Conservation (phyloP, 1,140 invertebrate genomes). For the Pomacea maculata region DNA sequence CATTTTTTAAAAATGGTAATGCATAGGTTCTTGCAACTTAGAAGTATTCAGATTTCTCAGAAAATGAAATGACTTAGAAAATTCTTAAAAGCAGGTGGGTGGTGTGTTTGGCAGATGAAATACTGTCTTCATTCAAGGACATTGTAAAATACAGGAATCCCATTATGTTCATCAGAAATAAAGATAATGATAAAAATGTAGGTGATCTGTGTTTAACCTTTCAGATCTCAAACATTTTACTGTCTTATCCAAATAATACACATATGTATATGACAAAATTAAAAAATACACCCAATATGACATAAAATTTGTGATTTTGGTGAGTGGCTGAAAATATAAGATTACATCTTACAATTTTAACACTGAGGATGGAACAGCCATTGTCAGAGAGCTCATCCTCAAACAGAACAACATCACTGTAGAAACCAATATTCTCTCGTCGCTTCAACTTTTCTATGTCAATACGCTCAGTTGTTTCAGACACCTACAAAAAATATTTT, state of each 20-base stretch:
- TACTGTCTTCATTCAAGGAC: too few relatives aligned
- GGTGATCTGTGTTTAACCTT: too few relatives aligned
- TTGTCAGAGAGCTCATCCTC: constrained; percentile 99
- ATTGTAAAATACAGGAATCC: too few relatives aligned
- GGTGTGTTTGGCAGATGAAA: too few relatives aligned
- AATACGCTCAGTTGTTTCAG: constrained; percentile 79
- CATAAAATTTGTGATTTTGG: not conserved
- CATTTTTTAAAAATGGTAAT: too few relatives aligned
- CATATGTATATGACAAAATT: not conserved
- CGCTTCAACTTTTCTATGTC: constrained; percentile 90
- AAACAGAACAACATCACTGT: constrained; percentile 91
- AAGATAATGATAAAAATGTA: too few relatives aligned
- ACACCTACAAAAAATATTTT: constrained; percentile 53
- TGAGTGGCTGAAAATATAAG: constrained; percentile 1
- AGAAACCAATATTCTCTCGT: constrained; percentile 93
- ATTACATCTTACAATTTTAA: constrained; percentile 86
- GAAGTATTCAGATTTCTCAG: too few relatives aligned
- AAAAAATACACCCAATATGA: not conserved
- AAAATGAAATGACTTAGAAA: too few relatives aligned
- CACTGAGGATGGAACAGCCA: constrained; percentile 87
- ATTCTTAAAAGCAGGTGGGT: too few relatives aligned
- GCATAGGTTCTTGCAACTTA: too few relatives aligned
- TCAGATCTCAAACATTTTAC: not conserved
- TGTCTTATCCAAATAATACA: not conserved
- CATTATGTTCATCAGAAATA: too few relatives aligned